Percentiles rank a stretch among this genome's conserved stretches.
phyloP scores from a whole-genome alignment of 1,140 invertebrate species.

The Drosophila orena region DNA sequence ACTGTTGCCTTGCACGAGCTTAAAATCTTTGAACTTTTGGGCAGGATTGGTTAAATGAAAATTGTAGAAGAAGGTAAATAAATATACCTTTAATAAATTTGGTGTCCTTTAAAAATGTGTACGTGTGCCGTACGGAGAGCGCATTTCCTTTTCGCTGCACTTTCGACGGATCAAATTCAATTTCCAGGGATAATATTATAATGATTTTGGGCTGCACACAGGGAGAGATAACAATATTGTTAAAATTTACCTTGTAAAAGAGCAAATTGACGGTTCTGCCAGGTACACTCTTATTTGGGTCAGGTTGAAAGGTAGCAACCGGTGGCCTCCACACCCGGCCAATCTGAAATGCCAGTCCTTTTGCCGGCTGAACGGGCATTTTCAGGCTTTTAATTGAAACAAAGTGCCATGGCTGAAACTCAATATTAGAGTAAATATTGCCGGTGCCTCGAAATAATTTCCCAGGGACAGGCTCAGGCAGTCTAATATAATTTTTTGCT shows the following conservation, averaged over 20 bases:
- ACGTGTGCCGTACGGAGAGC: neutral
- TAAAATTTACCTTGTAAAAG: conserved; percentile 30
- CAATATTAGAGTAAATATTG: conserved; percentile 41
- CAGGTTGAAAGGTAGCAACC: conserved; percentile 1
- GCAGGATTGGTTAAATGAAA: neutral
- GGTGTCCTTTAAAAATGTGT: too few species aligned
- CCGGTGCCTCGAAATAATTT: conserved; percentile 17
- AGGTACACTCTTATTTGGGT: conserved; percentile 23
- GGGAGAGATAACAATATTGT: conserved; percentile 17
- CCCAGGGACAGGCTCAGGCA: neutral
- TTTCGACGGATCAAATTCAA: conserved; percentile 31
- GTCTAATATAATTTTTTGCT: conserved; percentile 35
- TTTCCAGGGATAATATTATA: conserved; percentile 37
- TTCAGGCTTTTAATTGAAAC: conserved; percentile 43
- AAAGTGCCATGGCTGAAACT: conserved; percentile 38
- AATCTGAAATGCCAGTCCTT: conserved; percentile 25
- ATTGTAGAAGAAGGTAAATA: neutral
- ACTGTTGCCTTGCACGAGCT: neutral
- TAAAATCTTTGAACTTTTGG: neutral
- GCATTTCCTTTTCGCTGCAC: conserved; percentile 31
- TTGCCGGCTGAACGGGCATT: neutral
- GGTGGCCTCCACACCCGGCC: conserved; percentile 1
- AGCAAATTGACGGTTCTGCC: conserved; percentile 19
- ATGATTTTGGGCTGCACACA: conserved; percentile 26
- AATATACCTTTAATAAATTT: neutral